These are phyloP conservation scores for Lasiommata megera DNA, from an alignment of 2,888 invertebrate species.

Conservation along the genomic window DNA sequence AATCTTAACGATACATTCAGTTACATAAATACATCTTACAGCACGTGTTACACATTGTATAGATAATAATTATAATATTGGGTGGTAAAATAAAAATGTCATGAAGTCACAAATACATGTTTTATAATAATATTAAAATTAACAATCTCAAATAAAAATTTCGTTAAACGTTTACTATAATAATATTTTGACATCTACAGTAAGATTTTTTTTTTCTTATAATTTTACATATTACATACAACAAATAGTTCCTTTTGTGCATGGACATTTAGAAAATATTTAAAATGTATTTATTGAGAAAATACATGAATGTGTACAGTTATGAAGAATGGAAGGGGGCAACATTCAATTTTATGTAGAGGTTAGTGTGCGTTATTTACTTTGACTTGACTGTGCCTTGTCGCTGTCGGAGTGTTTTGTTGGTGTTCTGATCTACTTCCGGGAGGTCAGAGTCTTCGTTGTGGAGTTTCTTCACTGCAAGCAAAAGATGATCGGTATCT, in stretches of 20 bases:
- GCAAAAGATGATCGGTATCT: too few species aligned
- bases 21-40: slow-evolving; percentile 34
- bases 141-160: slow-evolving; percentile 34
- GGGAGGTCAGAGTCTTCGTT: slow-evolving; percentile 93
- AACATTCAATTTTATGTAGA: slow-evolving; percentile 38
- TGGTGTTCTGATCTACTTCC: slow-evolving; percentile 95
- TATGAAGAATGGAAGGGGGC: slow-evolving; percentile 46
- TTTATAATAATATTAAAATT: slow-evolving; percentile 20
- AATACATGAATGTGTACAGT: slow-evolving; percentile 24
- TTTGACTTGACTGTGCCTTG: slow-evolving; percentile 79
- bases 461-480: slow-evolving; percentile 83
- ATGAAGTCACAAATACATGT: slow-evolving; percentile 34
- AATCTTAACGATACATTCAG: slow-evolving; percentile 47
- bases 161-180: slow-evolving; percentile 11
- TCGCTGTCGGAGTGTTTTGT: slow-evolving; percentile 86
- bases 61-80: slow-evolving; percentile 9
- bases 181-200: slow-evolving; percentile 7
- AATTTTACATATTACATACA: neutral
- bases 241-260: slow-evolving; percentile 26
- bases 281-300: slow-evolving; percentile 19
- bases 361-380: slow-evolving; percentile 52
- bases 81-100: slow-evolving; percentile 32
- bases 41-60: slow-evolving; percentile 29
- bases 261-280: slow-evolving; percentile 17
- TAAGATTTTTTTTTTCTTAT: neutral